Evolutionary conservation across 2,113 vertebrate genomes (phyloP).

Genomic region (Cichladusa arquata): DNA sequence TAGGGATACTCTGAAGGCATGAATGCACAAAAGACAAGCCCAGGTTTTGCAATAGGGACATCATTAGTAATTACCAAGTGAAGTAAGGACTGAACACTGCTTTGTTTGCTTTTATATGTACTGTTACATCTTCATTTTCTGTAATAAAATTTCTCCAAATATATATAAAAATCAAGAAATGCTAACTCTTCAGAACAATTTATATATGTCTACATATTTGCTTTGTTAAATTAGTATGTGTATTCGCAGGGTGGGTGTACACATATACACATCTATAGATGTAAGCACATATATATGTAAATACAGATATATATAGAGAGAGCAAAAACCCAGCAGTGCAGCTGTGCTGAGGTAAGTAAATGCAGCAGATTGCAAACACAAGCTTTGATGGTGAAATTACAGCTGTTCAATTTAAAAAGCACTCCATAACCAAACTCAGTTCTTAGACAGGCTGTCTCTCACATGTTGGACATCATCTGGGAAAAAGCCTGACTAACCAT

Average conservation of each 20-base stretch:
- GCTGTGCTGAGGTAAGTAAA: not conserved
- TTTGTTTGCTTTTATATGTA: not conserved
- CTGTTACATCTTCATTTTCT: not conserved
- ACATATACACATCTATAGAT: not conserved
- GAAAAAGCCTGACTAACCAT: not conserved
- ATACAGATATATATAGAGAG: not conserved
- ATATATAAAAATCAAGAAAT: not conserved
- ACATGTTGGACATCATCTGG: not conserved
- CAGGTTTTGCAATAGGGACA: not conserved
- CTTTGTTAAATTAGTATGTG: not conserved
- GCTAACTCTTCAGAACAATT: not conserved
- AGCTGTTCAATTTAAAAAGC: not conserved
- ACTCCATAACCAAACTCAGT: not conserved
- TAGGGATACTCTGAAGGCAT: not conserved
- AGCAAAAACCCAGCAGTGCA: not conserved
- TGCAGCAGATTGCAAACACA: not conserved
- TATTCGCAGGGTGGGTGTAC: not conserved
- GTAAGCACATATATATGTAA: not conserved
- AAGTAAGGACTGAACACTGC: not conserved
- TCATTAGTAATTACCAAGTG: not conserved
- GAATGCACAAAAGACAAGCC: not conserved
- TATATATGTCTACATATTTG: not conserved
- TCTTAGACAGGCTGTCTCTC: not conserved
- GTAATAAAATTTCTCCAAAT: not conserved
- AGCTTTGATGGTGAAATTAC: not conserved